A percentile compares a stretch with the other conserved stretches of the same genome.
Conservation (phyloP, 2,888 invertebrate genomes). For the Halocaridina rubra region DNA sequence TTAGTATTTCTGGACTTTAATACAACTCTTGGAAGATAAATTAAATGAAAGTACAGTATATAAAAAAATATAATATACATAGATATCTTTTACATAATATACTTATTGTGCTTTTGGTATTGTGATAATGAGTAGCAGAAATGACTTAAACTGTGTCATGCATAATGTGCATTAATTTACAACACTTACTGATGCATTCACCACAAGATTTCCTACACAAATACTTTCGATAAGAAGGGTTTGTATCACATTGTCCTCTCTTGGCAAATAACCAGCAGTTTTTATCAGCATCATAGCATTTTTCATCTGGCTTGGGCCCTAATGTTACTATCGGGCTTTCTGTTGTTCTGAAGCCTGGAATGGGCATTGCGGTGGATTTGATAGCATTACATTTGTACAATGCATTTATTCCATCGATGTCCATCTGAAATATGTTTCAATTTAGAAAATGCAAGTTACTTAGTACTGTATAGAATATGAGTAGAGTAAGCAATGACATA, state of each 20-base stretch:
- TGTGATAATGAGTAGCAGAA: too few species aligned
- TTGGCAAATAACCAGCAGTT: conserved; percentile 62
- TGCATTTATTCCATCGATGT: neutral
- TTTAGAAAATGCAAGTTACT: too few species aligned
- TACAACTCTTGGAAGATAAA: too few species aligned
- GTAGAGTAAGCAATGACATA: too few species aligned
- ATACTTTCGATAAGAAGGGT: conserved; percentile 31
- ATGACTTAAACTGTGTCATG: too few species aligned
- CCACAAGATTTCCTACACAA: conserved; percentile 25
- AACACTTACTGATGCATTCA: neutral
- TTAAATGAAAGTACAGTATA: too few species aligned
- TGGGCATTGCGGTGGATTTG: neutral
- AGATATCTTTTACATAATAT: too few species aligned
- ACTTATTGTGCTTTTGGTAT: too few species aligned
- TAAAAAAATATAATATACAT: too few species aligned
- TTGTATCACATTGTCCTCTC: conserved; percentile 11
- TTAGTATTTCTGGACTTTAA: too few species aligned
- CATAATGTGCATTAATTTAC: too few species aligned
- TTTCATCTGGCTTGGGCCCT: neutral
- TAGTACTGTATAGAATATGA: too few species aligned
- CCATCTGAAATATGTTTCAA: neutral
- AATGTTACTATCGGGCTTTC: neutral
- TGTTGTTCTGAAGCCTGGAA: neutral
- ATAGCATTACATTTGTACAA: neutral
- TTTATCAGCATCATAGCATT: neutral